Base-by-base conservation (phyloP, 2,797 vertebrate species). In the Sebastes hubbsi region DNA sequence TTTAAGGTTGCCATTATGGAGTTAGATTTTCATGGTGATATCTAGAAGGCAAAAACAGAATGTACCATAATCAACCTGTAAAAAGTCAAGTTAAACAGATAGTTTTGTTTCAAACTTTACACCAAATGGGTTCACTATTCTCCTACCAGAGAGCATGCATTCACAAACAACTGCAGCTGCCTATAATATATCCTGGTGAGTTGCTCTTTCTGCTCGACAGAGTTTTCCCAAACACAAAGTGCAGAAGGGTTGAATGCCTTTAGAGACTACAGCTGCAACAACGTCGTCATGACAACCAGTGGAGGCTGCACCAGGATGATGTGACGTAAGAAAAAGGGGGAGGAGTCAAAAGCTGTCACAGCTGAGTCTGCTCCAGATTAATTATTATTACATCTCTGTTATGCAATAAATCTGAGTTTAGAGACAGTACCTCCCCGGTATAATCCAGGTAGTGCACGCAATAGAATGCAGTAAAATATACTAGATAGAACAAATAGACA, bases 241-340 rank as follows among this genome's bases (percentile, higher is more conserved):
- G 56, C 4, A 55, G 67, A 29, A 34, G 61, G 38, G 2, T 3
- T 2, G 56, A 88, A 81, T 66, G 68, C 87, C 81, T 72, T 77
- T 11, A 74, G 13, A 76, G 29, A 22, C 27, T 0, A 14, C 2
- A 63, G 77, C 61, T 20, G 73, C 49, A 29, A 87, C 77, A 42
- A 63, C 9, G 95, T 95, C 89, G 88, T 63, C 91, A 90, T 90
- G 89, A 77, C 75, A 92, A 95, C 94, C 24, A 1, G 34, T 14
- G 56, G 34, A 66, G 52, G 80, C 32, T 14, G 24, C 64, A 6
- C 59, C 7, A 32, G 42, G 30, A 11, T 25, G 34, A 5, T 0
- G 86, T 95, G 93, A 93, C 93, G 91, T 89, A 1, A 0, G 2
- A 64, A 52, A 65, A 52, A 7, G 38, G 46, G 10, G 86, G 60